Base-by-base conservation (phyloP, 1,140 invertebrate genomes). In the Bacillus rossius region DNA sequence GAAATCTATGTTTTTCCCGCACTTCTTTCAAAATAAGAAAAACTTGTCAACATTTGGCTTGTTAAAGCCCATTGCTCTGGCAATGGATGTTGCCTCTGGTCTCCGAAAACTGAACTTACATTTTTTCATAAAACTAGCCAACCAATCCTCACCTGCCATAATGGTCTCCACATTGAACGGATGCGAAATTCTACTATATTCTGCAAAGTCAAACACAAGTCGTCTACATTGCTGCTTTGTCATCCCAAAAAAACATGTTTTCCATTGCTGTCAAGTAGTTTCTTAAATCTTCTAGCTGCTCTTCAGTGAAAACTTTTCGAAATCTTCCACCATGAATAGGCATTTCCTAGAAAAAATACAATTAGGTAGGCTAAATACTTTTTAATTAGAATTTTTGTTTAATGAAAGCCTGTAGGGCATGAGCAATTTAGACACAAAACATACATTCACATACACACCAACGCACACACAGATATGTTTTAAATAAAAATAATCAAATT, bases 11-110 rank as follows among this genome's bases (percentile, higher is more conserved):
- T 55, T 14, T n/a, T 41, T 14, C 20, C 25, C 74, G 55, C 8
- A 69, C 65, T 48, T 48, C 64, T 65, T 55, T 34, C 73, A 64
- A 63, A 72, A 71, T 49, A 70, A 45, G 62, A 68, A 69, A 63
- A 73, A 75, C 22, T 61, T 40, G 2, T 61, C 47, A 4, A 71
- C 62, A 63, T 69, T 73, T n/a, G 68, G 55, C 10, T 65, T 61
- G 58, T 76, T 77, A 37, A 77, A 77, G 23, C 65, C 67, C 5
- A 69, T 73, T 7, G 68, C 63, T 51, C 72, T 57, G 3, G 67
- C 59, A 29, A 76, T 56, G 62, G 67, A 71, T 3, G 69, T 73
- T 22, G 60, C 66, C 67, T 79, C 65, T 25, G 75, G 72, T 57
- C 65, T 70, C 52, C 73, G 38, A 8, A 60, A 64, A 45, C 74